Base-by-base conservation (phyloP, 2,888 invertebrate genomes). In the Julus scandinavius region DNA sequence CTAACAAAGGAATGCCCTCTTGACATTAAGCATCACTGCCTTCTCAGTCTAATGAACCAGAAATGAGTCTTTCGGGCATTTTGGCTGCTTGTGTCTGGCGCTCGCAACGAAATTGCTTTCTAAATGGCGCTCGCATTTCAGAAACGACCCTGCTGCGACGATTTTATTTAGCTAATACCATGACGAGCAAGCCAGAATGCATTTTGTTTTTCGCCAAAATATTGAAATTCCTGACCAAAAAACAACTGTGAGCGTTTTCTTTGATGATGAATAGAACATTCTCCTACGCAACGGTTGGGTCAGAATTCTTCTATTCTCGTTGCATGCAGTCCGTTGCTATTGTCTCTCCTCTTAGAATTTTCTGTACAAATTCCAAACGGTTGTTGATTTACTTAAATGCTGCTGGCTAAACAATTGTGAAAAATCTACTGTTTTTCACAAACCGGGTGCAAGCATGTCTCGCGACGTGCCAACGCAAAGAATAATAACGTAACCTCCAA, bases 11-110 rank as follows among this genome's bases (percentile, higher is more conserved):
- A 38, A 38, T 80, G 80, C 80, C 80, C 80, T 80, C 80, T 80
- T 80, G 80, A 80, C 80, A 80, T 29, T 80, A 15, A 80, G 80
- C 80, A 80, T 80, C 80, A 13, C 80, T 80, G 80, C 80, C 80
- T 80, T 80, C 80, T 13, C 80, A 80, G 80, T 80, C 80, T 80
- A 80, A 80, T 80, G 80, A 80, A 80, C 80, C 80, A 80, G 29
- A 80, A 80, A 80, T 80, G 80, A 38, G 80, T 80, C 80, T 80
- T 80, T 80, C 38, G 80, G 80, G 80, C 2, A 80, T 38, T 80
- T 13, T 13, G 38, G 38, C 20, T 72, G 72, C 72, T 17, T 17
- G 63, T 4, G 63, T 63, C 63, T 63, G 63, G 20, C 9, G 63
- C 20, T 63, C 63, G n/a, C 3, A 5, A 29, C 11, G 72, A 72